Conservation (phyloP, 2,113 vertebrate genomes). For the Phylloscopus whistleri region DNA sequence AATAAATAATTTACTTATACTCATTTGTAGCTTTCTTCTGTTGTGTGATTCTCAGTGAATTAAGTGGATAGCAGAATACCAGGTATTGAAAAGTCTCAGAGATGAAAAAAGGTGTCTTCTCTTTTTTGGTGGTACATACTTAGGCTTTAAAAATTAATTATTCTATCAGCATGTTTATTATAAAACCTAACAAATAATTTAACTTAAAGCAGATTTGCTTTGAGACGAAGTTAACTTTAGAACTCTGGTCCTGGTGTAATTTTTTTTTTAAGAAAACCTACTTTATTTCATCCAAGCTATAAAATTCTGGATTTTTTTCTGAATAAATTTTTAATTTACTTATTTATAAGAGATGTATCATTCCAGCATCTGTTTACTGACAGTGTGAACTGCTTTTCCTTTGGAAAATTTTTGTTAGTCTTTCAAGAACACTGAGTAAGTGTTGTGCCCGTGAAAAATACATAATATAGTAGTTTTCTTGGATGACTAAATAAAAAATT, state of each 20-base stretch:
- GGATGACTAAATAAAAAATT: neutral
- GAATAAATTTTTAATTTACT: neutral
- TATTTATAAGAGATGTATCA: neutral
- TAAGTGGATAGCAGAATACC: neutral
- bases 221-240: neutral
- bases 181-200: neutral
- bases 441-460: neutral
- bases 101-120: neutral
- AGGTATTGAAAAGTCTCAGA: neutral
- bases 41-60: neutral
- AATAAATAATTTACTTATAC: conserved; percentile 46
- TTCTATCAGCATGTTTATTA: neutral
- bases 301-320: neutral
- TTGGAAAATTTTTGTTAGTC: neutral
- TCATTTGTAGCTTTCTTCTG: neutral
- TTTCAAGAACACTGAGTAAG: neutral
- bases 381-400: neutral
- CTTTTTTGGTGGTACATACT: neutral
- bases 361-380: neutral
- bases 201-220: neutral
- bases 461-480: neutral
- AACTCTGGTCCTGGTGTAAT: neutral
- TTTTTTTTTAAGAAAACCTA: neutral
- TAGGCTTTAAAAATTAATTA: neutral
- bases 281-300: neutral